phyloP scores from a whole-genome alignment of 1,140 invertebrate genomes.

The Hydropsyche tenuis region DNA sequence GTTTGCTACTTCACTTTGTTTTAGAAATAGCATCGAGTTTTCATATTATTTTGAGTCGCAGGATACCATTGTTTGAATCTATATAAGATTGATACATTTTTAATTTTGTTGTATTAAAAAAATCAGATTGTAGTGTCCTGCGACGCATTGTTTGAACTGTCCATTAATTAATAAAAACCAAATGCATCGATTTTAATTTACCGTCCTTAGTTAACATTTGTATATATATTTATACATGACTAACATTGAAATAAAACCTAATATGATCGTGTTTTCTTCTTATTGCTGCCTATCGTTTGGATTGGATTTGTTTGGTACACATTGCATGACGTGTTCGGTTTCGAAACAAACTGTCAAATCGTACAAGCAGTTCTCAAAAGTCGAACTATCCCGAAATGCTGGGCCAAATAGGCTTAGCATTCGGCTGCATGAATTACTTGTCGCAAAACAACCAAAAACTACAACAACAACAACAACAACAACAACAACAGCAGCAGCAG shows the following conservation, averaged over 20 bases:
- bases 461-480: constrained; percentile 21
- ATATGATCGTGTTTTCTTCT: constrained; percentile 19
- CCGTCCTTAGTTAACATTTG: no score
- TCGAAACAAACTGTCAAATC: background rate
- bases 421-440: constrained; percentile 62
- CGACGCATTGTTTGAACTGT: background rate
- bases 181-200: no score
- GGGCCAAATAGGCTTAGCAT: constrained; percentile 61
- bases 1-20: no score
- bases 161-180: background rate
- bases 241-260: background rate
- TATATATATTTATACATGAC: no score
- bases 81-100: background rate
- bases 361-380: constrained; percentile 57
- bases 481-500: constrained; percentile 47
- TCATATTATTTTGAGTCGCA: no score
- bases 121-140: no score
- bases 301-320: constrained; percentile 21
- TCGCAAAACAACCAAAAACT: constrained; percentile 48
- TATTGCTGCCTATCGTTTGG: constrained; percentile 28
- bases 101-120: no score
- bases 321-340: constrained; percentile 28
- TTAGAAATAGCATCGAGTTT: no score
- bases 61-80: background rate
- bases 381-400: constrained; percentile 64